phyloP scores from a whole-genome alignment of 2,113 vertebrate species.

The Syrrhaptes paradoxus region DNA sequence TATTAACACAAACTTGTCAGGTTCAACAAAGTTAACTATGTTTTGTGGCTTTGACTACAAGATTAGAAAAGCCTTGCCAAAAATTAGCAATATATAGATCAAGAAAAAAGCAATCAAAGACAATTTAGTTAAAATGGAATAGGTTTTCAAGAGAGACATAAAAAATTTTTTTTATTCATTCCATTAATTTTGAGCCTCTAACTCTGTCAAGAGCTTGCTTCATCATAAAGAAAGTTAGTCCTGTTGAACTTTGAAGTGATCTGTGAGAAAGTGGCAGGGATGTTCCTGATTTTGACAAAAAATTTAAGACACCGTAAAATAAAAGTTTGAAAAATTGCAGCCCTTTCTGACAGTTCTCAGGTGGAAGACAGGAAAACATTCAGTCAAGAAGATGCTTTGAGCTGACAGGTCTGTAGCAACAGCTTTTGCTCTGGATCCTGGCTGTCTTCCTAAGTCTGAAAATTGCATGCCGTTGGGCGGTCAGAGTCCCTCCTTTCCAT shows the following conservation, averaged over 20 bases:
- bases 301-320: background rate
- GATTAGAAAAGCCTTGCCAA: background rate
- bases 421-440: background rate
- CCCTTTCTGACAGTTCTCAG: background rate
- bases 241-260: background rate
- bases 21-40: background rate
- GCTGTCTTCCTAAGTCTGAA: background rate
- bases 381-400: background rate
- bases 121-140: background rate
- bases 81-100: background rate
- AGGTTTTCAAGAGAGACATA: background rate
- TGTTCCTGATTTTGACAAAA: background rate
- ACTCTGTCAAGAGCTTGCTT: background rate
- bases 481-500: background rate
- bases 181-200: background rate
- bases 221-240: background rate
- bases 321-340: background rate
- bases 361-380: background rate
- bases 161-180: background rate
- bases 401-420: background rate
- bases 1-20: background rate
- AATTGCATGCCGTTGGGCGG: fast-evolving
- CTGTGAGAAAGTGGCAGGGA: background rate
- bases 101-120: background rate
- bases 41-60: background rate